These are phyloP conservation scores for Ganaspis brasiliensis DNA, from an alignment of 2,888 invertebrate genomes.

Conservation along the genomic window DNA sequence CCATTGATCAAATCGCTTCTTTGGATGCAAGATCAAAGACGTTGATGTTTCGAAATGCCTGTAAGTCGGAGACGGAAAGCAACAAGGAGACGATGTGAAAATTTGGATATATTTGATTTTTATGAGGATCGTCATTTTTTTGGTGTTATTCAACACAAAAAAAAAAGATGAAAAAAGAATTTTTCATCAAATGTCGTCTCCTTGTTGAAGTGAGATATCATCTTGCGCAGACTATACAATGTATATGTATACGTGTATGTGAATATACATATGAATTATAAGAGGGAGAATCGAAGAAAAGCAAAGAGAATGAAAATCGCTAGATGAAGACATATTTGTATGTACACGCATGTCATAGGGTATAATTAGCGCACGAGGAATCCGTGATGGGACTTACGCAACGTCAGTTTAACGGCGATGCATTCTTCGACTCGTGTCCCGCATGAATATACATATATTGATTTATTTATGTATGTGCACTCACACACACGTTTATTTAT, in stretches of 20 bases:
- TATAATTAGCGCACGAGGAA: slow-evolving; percentile 39
- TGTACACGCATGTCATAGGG: slow-evolving; percentile 36
- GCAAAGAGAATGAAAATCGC: slow-evolving; percentile 5
- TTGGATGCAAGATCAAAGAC: slow-evolving; percentile 18
- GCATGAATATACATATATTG: slow-evolving; percentile 16
- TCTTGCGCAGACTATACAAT: slow-evolving; percentile 23
- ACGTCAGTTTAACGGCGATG: not conserved
- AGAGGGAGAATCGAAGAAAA: slow-evolving; percentile 5
- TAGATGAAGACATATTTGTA: slow-evolving; percentile 31
- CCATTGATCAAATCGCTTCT: not conserved
- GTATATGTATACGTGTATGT: slow-evolving; percentile 29
- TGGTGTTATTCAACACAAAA: no score
- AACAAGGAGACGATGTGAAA: not conserved
- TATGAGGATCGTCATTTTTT: no score
- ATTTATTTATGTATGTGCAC: slow-evolving; percentile 15
- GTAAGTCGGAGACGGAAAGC: slow-evolving; percentile 15
- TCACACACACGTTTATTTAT: no score
- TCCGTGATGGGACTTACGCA: slow-evolving; percentile 14
- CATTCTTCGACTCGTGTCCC: slow-evolving; percentile 38
- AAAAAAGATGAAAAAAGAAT: not conserved
- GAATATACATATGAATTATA: slow-evolving; percentile 34
- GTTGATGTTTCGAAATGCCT: slow-evolving; percentile 17
- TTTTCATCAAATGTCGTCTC: not conserved
- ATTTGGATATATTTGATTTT: no score
- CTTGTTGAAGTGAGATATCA: slow-evolving; percentile 18